Base-by-base conservation (phyloP, 1,140 invertebrate species). In the Meloidogyne floridensis region DNA sequence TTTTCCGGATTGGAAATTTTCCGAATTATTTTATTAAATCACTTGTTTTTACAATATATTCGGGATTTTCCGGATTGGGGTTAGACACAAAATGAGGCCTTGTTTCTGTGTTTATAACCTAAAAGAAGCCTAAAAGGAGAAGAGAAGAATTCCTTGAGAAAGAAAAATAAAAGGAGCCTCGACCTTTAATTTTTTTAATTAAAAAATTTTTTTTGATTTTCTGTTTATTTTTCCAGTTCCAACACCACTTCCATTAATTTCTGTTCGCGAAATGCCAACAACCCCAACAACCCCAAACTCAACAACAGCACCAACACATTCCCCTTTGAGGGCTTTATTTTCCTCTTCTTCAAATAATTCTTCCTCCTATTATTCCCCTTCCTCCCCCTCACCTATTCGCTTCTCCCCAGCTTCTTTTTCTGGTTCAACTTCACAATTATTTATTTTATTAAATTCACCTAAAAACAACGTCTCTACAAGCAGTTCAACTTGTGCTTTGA, bases 191-290 rank as follows among this genome's bases (percentile, higher is more conserved):
- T 32, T 32, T 32, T 32, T 32, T 32, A 32, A 32, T 32, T 32
- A 32, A 32, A 32, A 32, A 32, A 32, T 32, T 32, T 32, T 32
- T 32, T 32, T 32, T 32, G 32, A 32, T 32, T 32, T 32, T 32
- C 32, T 32, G 32, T 32, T 32, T 32, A 32, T 32, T 32, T 32
- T 32, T 32, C 4, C 4, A 65, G 59, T 65, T n/a, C 15, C 3
- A 65, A 65, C 15, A 65, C 15, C n/a, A n/a, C 59, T 65, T 65
- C 59, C 59, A 65, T 65, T 65, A 65, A 65, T 65, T 65, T 65
- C 59, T 65, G 15, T 65, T n/a, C 59, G 15, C n/a, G 59, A 65
- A 65, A 65, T 32, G 32, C 32, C 32, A 32, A 32, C 32, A 32
- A 32, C 32, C 2, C 32, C 32, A 32, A 32, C 32, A 32, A 32